These are phyloP conservation scores for Lasioglossum lativentre DNA, from an alignment of 2,888 invertebrate species.

Conservation along the genomic window DNA sequence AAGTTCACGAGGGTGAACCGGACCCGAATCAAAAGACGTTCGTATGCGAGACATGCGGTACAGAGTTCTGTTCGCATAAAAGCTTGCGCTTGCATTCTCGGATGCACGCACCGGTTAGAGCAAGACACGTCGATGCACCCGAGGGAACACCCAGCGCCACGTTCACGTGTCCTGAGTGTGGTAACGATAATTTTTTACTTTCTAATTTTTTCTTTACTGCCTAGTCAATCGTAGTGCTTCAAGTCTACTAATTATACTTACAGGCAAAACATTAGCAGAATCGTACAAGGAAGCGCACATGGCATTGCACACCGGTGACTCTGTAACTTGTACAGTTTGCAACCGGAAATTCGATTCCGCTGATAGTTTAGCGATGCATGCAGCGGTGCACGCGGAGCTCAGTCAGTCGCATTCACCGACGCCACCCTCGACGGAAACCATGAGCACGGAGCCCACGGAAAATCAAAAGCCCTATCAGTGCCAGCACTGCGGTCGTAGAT, in stretches of 20 bases:
- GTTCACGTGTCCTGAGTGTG: slow-evolving; percentile 82
- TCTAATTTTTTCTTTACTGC: not conserved
- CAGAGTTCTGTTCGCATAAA: slow-evolving; percentile 89
- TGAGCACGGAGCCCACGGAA: slow-evolving; percentile 52
- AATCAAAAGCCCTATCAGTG: slow-evolving; percentile 88
- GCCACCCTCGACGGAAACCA: slow-evolving; percentile 45
- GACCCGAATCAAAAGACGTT: slow-evolving; percentile 81
- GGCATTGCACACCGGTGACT: slow-evolving; percentile 87
- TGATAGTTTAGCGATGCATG: slow-evolving; percentile 90
- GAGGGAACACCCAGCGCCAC: slow-evolving; percentile 80
- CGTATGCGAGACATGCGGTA: slow-evolving; percentile 89
- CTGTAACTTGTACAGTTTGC: slow-evolving; percentile 88
- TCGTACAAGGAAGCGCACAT: slow-evolving; percentile 88
- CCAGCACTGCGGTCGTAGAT: slow-evolving; percentile 90
- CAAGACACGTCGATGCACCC: slow-evolving; percentile 85
- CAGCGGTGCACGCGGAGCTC: slow-evolving; percentile 87
- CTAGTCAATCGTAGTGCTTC: not conserved
- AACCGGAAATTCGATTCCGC: slow-evolving; percentile 90
- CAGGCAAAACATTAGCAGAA: slow-evolving; percentile 83
- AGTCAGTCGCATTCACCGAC: slow-evolving; percentile 72
- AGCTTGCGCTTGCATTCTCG: slow-evolving; percentile 89
- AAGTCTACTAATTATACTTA: not conserved
- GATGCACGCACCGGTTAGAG: slow-evolving; percentile 90
- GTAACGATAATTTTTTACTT: slow-evolving; percentile 65
- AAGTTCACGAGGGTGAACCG: slow-evolving; percentile 82